These are phyloP conservation scores for Salminus brasiliensis DNA, from an alignment of 2,113 vertebrate species.

Conservation along the genomic window DNA sequence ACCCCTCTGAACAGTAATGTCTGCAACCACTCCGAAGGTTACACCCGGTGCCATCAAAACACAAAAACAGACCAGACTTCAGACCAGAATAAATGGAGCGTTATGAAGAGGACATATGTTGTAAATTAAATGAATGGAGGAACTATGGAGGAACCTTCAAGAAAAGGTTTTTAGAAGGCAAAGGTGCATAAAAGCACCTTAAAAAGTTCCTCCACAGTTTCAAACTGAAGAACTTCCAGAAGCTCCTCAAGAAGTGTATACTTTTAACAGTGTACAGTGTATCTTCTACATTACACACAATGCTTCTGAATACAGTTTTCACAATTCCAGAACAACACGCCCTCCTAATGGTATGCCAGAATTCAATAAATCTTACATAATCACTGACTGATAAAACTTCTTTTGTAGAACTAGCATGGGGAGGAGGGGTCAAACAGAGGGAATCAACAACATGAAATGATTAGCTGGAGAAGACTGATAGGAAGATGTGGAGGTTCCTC, in stretches of 20 bases:
- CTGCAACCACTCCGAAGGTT: not conserved
- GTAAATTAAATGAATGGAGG: no score
- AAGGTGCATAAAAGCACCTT: no score
- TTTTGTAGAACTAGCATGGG: not conserved
- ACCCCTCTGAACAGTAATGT: not conserved
- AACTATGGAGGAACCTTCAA: no score
- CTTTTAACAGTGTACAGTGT: no score
- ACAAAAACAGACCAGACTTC: not conserved
- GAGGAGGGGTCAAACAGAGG: constrained; percentile 55
- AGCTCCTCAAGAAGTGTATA: no score
- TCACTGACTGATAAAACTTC: not conserved
- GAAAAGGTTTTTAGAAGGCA: no score
- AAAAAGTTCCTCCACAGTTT: no score
- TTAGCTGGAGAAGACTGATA: not conserved
- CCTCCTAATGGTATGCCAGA: not conserved
- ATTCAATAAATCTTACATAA: not conserved
- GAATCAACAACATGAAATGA: constrained; percentile 54
- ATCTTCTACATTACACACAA: not conserved
- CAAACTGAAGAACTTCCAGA: no score
- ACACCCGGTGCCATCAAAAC: not conserved
- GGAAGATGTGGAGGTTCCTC: no score
- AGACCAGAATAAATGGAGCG: not conserved
- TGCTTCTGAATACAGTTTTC: not conserved
- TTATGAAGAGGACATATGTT: no score
- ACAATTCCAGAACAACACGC: not conserved